Conservation (phyloP, 2,113 vertebrate species). For the Dasyurus viverrinus region DNA sequence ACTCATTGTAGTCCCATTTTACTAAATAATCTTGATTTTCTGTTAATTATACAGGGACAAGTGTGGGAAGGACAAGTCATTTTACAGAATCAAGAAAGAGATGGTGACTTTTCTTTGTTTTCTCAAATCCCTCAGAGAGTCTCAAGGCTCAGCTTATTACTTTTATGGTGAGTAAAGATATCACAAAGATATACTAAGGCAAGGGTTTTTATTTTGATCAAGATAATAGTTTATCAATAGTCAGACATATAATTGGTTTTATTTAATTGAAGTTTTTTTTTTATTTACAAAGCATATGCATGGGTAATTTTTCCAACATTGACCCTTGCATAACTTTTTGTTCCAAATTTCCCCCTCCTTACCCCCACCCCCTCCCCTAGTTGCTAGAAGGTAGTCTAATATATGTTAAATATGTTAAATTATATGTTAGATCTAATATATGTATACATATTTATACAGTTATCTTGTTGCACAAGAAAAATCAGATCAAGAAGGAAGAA, state of each 20-base stretch:
- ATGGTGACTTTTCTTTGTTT: background rate
- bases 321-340: no score
- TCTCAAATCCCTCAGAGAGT: background rate
- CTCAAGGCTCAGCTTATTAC: background rate
- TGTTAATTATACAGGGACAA: conserved; percentile 11
- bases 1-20: conserved; percentile 10
- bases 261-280: no score
- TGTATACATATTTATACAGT: no score
- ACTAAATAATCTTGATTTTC: background rate
- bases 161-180: background rate
- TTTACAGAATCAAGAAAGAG: background rate
- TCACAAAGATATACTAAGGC: background rate
- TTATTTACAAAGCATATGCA: no score
- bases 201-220: background rate
- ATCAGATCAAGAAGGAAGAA: no score
- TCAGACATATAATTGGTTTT: background rate
- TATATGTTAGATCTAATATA: no score
- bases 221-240: background rate
- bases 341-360: no score
- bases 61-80: background rate
- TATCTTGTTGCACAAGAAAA: no score
- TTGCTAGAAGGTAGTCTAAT: no score
- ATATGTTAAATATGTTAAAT: no score
- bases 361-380: no score
- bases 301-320: no score